Conservation (phyloP, 2,888 invertebrate species). For the Drosophila kokeensis region DNA sequence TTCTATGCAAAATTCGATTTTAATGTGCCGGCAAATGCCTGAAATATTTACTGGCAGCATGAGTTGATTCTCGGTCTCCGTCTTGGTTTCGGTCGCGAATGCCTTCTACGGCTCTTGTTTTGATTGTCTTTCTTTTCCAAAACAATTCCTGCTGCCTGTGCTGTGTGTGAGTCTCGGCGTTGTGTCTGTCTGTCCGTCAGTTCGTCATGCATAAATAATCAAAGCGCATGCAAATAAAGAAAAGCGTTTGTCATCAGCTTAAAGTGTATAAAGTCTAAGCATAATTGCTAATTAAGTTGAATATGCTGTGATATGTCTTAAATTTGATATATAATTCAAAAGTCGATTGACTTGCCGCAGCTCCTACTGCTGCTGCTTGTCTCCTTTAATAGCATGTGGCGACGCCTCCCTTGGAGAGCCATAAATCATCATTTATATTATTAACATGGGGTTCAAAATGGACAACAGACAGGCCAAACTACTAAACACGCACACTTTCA, state of each 20-base stretch:
- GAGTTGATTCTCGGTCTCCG: neutral
- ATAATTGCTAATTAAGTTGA: slow-evolving; percentile 65
- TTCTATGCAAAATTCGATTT: slow-evolving; percentile 75
- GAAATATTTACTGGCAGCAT: slow-evolving; percentile 54
- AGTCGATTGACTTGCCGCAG: slow-evolving; percentile 51
- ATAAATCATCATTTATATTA: slow-evolving; percentile 80
- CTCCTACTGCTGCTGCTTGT: neutral
- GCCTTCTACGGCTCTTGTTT: slow-evolving; percentile 20
- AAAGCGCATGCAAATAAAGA: slow-evolving; percentile 42
- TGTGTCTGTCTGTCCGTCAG: neutral
- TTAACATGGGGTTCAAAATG: slow-evolving; percentile 74
- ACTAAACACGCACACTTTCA: slow-evolving; percentile 58
- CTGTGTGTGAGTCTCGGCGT: slow-evolving; percentile 3
- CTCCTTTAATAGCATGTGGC: slow-evolving; percentile 13
- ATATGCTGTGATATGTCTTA: slow-evolving; percentile 46
- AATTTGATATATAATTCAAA: slow-evolving; percentile 69
- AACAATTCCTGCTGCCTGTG: slow-evolving; percentile 39
- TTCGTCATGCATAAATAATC: slow-evolving; percentile 49
- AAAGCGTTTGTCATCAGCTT: slow-evolving; percentile 8
- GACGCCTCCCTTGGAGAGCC: slow-evolving; percentile 52
- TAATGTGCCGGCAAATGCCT: slow-evolving; percentile 73
- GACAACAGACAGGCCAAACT: slow-evolving; percentile 61
- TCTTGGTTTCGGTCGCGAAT: neutral
- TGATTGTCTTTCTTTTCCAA: slow-evolving; percentile 30
- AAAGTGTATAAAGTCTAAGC: slow-evolving; percentile 24